Conservation (phyloP, 1,140 invertebrate genomes). For the Wiebesia pumilae region DNA sequence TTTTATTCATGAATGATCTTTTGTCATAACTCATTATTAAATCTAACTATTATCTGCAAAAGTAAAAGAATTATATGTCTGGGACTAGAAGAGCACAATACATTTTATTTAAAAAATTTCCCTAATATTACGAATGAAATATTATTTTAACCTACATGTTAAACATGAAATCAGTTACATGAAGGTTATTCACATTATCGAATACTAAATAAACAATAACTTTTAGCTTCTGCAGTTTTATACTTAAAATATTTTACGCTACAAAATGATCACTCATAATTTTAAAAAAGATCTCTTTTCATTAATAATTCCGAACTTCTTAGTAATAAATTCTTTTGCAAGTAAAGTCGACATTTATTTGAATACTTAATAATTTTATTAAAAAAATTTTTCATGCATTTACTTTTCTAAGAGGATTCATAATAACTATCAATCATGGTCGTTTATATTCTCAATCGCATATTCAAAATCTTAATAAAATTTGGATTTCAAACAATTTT, state of each 20-base stretch:
- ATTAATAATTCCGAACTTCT: neutral
- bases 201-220: neutral
- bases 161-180: neutral
- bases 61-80: too few species aligned
- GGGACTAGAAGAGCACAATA: too few species aligned
- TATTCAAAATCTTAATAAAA: neutral
- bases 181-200: neutral
- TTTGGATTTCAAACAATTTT: neutral
- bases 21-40: too few species aligned
- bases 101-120: too few species aligned
- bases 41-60: too few species aligned
- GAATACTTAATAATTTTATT: too few species aligned
- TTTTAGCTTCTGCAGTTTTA: neutral
- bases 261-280: neutral
- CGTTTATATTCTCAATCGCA: neutral
- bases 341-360: too few species aligned
- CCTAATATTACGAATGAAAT: too few species aligned
- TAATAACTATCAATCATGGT: too few species aligned
- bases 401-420: too few species aligned
- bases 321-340: neutral
- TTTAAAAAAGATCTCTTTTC: neutral
- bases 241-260: neutral
- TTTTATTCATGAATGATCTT: too few species aligned
- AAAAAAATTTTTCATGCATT: too few species aligned
- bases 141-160: neutral